phyloP scores from a whole-genome alignment of 2,888 invertebrate species.

The Neoaliturus tenellus region DNA sequence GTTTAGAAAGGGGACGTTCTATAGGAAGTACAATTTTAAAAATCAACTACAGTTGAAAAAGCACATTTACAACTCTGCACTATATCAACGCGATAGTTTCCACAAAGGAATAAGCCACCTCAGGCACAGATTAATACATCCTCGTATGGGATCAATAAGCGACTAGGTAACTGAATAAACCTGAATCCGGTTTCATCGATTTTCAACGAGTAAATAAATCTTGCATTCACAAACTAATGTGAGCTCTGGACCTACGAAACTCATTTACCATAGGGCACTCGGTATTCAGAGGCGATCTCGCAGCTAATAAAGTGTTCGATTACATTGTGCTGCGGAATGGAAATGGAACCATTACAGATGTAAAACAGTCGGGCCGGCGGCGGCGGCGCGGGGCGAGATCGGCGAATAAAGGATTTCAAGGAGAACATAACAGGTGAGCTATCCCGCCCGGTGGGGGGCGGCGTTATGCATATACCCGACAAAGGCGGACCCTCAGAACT shows the following conservation, averaged over 20 bases:
- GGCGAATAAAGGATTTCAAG: slow-evolving; percentile 33
- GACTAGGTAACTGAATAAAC: too few species aligned
- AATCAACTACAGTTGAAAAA: too few species aligned
- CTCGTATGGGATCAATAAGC: too few species aligned
- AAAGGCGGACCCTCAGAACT: background rate
- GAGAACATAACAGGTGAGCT: slow-evolving; percentile 14
- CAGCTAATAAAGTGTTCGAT: background rate
- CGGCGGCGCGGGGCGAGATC: background rate
- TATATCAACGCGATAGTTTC: too few species aligned
- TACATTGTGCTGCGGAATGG: background rate
- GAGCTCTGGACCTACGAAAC: background rate
- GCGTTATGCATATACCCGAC: slow-evolving; percentile 22
- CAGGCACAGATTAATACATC: too few species aligned
- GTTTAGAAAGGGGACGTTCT: too few species aligned
- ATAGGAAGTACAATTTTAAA: too few species aligned
- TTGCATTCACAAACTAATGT: background rate
- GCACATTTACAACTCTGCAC: too few species aligned
- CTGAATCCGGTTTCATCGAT: too few species aligned
- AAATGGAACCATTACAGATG: slow-evolving; percentile 27
- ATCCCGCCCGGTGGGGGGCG: background rate
- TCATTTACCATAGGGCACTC: background rate
- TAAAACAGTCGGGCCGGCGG: background rate
- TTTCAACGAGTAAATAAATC: background rate
- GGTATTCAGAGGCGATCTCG: background rate
- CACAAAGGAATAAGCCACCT: too few species aligned